Conservation (phyloP, 37 sponge, comb jelly and placozoan species). For the Hormiphora californensis region DNA sequence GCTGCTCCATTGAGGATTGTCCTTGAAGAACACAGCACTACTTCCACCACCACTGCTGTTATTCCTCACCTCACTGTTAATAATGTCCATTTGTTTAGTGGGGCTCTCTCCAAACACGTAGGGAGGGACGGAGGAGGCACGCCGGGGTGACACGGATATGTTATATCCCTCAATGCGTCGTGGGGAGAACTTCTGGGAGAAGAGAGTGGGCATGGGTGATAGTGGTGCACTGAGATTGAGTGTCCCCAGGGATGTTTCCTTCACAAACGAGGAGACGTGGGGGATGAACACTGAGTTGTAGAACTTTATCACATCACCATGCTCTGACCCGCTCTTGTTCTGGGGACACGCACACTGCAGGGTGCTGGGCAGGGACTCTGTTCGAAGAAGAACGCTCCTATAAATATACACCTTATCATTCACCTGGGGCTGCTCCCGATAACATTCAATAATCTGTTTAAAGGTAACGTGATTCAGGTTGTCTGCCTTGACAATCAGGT, state of each 20-base stretch:
- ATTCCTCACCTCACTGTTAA: neutral
- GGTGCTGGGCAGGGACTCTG: neutral
- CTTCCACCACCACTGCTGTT: neutral
- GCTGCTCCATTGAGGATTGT: neutral
- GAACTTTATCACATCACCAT: conserved; percentile 42
- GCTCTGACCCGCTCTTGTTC: neutral
- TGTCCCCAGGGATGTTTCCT: neutral
- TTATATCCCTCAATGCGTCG: conserved; percentile 27
- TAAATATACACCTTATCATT: neutral
- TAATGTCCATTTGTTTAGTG: conserved; percentile 9
- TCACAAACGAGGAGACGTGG: conserved; percentile 1
- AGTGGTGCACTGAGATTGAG: conserved; percentile 1
- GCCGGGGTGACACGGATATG: conserved; percentile 14
- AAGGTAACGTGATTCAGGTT: conserved; percentile 17
- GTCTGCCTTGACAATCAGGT: conserved; percentile 47
- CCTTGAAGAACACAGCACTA: conserved; percentile 2
- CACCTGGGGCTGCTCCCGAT: conserved; percentile 48
- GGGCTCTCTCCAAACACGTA: conserved; percentile 53
- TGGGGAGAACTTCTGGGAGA: conserved; percentile 21
- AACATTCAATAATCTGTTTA: conserved; percentile 46
- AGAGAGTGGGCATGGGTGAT: conserved; percentile 35
- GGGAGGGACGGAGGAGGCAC: neutral
- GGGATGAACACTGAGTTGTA: conserved; percentile 24
- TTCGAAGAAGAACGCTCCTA: conserved; percentile 29
- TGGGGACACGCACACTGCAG: neutral